These are phyloP conservation scores for Oryzaephilus surinamensis DNA, from an alignment of 1,140 invertebrate genomes.

Conservation along the genomic window DNA sequence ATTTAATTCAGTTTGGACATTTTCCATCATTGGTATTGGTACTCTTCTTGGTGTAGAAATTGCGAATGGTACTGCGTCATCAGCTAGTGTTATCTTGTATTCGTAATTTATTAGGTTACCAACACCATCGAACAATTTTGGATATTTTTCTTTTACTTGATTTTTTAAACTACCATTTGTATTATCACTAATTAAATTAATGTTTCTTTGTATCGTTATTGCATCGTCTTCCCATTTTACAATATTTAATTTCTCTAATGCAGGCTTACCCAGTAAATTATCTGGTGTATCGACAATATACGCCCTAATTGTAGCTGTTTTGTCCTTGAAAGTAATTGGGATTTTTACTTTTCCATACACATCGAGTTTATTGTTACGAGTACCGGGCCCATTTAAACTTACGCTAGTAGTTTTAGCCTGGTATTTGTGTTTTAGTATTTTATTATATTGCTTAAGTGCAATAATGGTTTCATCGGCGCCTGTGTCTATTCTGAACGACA, in stretches of 20 bases:
- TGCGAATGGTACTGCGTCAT: not conserved
- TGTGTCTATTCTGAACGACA: not conserved
- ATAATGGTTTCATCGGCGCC: conserved; percentile 2
- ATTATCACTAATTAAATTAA: too few species aligned
- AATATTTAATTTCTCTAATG: not conserved
- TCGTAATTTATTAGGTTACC: conserved; percentile 1
- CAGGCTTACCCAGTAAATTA: not conserved
- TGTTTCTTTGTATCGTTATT: not conserved
- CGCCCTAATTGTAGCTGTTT: too few species aligned
- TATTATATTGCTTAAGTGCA: not conserved
- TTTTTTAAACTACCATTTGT: not conserved
- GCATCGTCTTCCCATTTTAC: not conserved
- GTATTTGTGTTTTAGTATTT: too few species aligned
- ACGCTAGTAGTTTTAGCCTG: too few species aligned
- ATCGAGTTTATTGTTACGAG: too few species aligned
- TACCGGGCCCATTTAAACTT: too few species aligned
- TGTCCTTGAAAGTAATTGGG: too few species aligned
- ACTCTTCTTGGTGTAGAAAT: not conserved
- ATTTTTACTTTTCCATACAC: too few species aligned
- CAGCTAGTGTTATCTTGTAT: not conserved
- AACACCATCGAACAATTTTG: not conserved
- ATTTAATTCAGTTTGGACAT: not conserved
- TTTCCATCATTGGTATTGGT: not conserved
- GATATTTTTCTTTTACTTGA: not conserved
- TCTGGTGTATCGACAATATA: too few species aligned